phyloP scores from a whole-genome alignment of 30 jellyfish, hydroid and myxozoan genomes.

The Cassiopea xamachana region DNA sequence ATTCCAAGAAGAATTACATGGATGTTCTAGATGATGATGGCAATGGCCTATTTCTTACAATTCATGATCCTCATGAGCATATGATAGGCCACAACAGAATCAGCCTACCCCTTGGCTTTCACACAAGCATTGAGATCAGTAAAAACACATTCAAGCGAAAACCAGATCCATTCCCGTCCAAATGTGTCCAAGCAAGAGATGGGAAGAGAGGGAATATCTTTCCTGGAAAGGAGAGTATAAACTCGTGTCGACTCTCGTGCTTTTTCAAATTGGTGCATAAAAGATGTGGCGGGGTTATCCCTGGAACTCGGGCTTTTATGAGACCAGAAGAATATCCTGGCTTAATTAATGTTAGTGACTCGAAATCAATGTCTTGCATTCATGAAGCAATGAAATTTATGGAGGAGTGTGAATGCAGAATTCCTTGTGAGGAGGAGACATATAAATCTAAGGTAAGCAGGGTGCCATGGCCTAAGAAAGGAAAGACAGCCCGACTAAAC shows the following conservation, averaged over 20 bases:
- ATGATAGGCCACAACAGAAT: slow-evolving; percentile 12
- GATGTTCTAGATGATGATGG: slow-evolving; percentile 12
- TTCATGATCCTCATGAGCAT: slow-evolving; percentile 31
- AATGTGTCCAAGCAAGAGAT: slow-evolving; percentile 11
- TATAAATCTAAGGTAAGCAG: slow-evolving; percentile 35
- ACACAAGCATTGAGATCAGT: slow-evolving; percentile 26
- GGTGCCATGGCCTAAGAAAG: slow-evolving; percentile 57
- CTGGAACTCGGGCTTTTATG: neutral
- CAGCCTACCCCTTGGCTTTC: slow-evolving; percentile 52
- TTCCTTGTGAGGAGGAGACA: slow-evolving; percentile 43
- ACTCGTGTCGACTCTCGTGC: slow-evolving; percentile 26
- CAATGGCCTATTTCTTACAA: slow-evolving; percentile 12
- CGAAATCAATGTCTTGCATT: neutral
- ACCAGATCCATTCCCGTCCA: slow-evolving; percentile 51
- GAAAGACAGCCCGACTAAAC: slow-evolving; percentile 16
- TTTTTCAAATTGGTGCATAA: neutral
- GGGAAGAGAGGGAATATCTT: neutral
- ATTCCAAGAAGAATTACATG: neutral
- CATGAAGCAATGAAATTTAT: neutral
- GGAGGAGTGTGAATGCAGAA: slow-evolving; percentile 31
- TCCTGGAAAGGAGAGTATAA: neutral
- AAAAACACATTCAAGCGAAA: slow-evolving; percentile 5
- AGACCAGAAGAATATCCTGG: slow-evolving; percentile 9
- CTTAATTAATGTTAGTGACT: neutral
- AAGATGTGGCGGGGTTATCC: slow-evolving; percentile 17